These are phyloP conservation scores for Poecilia gillii DNA, from an alignment of 2,797 vertebrate genomes.

Conservation along the genomic window DNA sequence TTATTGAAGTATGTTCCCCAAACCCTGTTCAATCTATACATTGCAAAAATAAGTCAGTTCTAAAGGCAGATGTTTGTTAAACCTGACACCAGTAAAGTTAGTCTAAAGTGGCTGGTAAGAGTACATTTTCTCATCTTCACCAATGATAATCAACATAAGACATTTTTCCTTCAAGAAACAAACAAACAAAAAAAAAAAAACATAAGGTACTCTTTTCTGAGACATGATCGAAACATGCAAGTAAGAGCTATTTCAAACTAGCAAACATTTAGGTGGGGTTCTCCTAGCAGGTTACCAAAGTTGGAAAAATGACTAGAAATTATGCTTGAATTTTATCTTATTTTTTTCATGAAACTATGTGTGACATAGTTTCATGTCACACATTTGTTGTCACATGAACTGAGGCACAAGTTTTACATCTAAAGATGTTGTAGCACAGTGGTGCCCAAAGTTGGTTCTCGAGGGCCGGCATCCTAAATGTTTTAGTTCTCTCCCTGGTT, in stretches of 20 bases:
- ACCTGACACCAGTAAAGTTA: neutral
- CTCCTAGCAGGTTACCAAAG: too few species aligned
- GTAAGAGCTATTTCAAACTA: neutral
- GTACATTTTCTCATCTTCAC: neutral
- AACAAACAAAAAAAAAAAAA: too few species aligned
- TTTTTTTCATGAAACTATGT: too few species aligned
- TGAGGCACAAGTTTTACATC: neutral
- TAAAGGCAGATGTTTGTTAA: neutral
- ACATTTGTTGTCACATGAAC: neutral
- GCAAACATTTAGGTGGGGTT: neutral
- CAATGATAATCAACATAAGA: neutral
- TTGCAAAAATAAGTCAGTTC: neutral
- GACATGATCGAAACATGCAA: neutral
- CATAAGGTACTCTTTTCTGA: neutral
- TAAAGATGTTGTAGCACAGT: neutral
- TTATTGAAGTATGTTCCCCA: neutral
- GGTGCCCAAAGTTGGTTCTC: too few species aligned
- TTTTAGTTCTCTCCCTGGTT: too few species aligned
- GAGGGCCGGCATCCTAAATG: too few species aligned
- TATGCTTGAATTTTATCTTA: too few species aligned
- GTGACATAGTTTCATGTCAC: neutral
- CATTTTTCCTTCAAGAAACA: neutral
- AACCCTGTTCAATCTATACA: neutral
- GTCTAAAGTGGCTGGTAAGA: neutral
- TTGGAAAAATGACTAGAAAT: too few species aligned